Percentiles rank a stretch among this genome's conserved stretches.
These are phyloP conservation scores for Aethina tumida DNA, from an alignment of 1,140 invertebrate species.

Conservation along the genomic window DNA sequence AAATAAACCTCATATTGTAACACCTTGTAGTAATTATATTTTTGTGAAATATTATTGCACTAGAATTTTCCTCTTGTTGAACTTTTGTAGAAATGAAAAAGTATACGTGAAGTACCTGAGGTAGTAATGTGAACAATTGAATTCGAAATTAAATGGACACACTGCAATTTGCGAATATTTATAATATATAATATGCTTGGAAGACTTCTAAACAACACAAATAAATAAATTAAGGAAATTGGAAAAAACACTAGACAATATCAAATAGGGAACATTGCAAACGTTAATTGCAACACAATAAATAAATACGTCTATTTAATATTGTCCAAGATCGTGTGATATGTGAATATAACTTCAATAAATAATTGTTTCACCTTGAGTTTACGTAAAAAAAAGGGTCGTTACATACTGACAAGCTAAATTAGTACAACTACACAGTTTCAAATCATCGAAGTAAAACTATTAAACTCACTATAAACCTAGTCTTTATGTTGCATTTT, in stretches of 20 bases:
- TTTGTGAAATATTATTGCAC: constrained; percentile 23
- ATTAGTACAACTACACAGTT: neutral
- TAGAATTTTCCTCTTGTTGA: constrained; percentile 16
- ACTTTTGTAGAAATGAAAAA: constrained; percentile 19
- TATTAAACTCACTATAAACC: constrained; percentile 18
- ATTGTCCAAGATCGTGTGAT: no score
- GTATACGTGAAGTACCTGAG: constrained; percentile 22
- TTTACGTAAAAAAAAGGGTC: no score
- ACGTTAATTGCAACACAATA: no score
- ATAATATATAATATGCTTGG: constrained; percentile 20
- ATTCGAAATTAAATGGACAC: constrained; percentile 8
- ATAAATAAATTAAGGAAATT: constrained; percentile 8
- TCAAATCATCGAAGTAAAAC: neutral
- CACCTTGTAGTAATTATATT: no score
- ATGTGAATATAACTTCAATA: no score
- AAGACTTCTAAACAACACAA: constrained; percentile 21
- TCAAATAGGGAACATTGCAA: neutral
- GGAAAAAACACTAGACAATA: neutral
- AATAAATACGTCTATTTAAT: no score
- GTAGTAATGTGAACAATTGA: constrained; percentile 16
- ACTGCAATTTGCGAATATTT: constrained; percentile 14
- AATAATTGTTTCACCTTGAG: no score
- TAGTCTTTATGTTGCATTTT: constrained; percentile 26
- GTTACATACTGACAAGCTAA: neutral
- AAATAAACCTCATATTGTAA: no score